These are phyloP conservation scores for Papilio dardanus DNA, from an alignment of 1,140 invertebrate genomes.

Conservation along the genomic window DNA sequence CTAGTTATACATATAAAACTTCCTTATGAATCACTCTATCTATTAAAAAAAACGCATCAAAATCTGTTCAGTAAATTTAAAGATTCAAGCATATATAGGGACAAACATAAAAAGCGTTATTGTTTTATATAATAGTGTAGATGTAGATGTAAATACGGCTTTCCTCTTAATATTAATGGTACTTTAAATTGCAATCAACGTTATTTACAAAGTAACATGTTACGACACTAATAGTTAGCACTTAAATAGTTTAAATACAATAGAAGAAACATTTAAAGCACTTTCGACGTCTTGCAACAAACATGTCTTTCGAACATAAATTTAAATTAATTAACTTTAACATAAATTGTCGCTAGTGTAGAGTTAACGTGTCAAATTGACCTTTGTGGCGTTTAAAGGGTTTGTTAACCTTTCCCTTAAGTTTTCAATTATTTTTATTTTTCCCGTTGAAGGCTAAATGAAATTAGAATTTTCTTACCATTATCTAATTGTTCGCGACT, in stretches of 20 bases:
- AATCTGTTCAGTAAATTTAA: too few species aligned
- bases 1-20: too few species aligned
- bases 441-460: neutral
- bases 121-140: too few species aligned
- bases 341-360: neutral
- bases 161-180: neutral
- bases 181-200: neutral
- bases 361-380: neutral
- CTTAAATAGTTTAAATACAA: conserved; percentile 8
- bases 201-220: neutral
- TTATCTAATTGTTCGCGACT: too few species aligned
- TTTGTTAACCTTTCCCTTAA: neutral
- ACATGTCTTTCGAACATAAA: neutral
- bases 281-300: conserved; percentile 3
- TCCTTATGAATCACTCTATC: too few species aligned
- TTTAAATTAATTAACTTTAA: conserved; percentile 14
- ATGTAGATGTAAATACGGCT: too few species aligned
- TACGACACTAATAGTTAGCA: neutral
- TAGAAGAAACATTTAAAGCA: neutral
- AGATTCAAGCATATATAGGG: too few species aligned
- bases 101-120: too few species aligned
- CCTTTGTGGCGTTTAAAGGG: neutral
- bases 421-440: neutral
- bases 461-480: neutral
- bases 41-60: too few species aligned